phyloP scores from a whole-genome alignment of 2,888 invertebrate species.

The Lasius fuliginosus region DNA sequence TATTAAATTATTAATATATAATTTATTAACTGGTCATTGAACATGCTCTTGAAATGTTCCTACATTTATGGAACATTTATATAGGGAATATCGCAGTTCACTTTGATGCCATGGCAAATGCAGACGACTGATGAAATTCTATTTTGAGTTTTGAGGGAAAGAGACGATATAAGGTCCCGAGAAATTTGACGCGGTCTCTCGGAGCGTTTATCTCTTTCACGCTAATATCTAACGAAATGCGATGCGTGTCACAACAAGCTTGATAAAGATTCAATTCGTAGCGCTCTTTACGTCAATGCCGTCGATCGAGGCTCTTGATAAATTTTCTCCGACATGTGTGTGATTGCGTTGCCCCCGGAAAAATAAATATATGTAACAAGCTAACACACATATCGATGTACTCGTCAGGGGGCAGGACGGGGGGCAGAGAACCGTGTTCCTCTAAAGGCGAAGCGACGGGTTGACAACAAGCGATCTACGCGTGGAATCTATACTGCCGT shows the following conservation, averaged over 20 bases:
- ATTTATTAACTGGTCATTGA: not conserved
- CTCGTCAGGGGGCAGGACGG: not conserved
- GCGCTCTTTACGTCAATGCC: conserved; percentile 31
- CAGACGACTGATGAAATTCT: not conserved
- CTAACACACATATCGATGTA: not conserved
- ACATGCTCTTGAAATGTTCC: conserved; percentile 1
- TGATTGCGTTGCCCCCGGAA: not conserved
- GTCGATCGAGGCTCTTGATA: conserved; percentile 16
- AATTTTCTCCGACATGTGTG: not conserved
- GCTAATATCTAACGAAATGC: not conserved
- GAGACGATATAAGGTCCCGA: not conserved
- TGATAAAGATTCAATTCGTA: conserved; percentile 50
- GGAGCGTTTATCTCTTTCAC: not conserved
- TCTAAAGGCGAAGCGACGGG: conserved; percentile 44
- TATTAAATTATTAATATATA: not conserved
- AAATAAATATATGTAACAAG: conserved; percentile 21
- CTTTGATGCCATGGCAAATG: not conserved
- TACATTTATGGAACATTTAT: not conserved
- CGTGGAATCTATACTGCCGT: conserved; percentile 73
- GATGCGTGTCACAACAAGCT: conserved; percentile 43
- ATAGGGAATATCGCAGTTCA: not conserved
- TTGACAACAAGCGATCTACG: conserved; percentile 68
- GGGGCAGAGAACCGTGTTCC: conserved; percentile 1
- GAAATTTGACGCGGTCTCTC: not conserved
- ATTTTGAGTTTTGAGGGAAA: not conserved